Evolutionary conservation across 2,888 invertebrate genomes (phyloP), one percentile per base, ranked within the genome.

Genomic region (Cabera pusaria): DNA sequence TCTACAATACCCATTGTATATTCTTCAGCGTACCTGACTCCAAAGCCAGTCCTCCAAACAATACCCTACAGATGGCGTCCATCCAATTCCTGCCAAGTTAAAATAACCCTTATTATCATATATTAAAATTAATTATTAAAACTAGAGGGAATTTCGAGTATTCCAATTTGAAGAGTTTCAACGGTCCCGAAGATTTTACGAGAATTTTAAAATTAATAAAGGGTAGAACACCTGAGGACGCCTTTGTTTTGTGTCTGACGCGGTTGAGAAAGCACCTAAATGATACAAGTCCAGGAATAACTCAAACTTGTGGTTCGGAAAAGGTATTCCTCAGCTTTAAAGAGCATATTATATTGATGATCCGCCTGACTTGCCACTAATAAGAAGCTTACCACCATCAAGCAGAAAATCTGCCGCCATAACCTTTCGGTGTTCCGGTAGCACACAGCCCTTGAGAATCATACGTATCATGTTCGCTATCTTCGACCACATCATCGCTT

Each of bases 111-210:
- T 65, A 81, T 82, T 81, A 70, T 37, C 75, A 81, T 81, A 78
- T 54, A 75, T 82, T 82, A 70, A 73, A 74, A 79, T 79, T 74
- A 76, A 81, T 77, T 73, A 64, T 67, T 65, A 52, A 54, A 72
- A 70, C 64, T 61, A 60, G 43, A 60, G 58, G 51, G 47, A 23
- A 44, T 34, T 45, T 12, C 32, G 12, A 39, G 38, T 22, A 58
- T 65, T 69, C 57, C 49, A 58, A 60, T 62, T 56, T 33, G 62
- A 50, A 58, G 54, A 59, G 57, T 58, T 57, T 16, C 32, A 32
- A 49, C 52, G 55, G 43, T 57, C 20, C 53, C 41, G 34, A 56
- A 46, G 34, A 46, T 28, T 46, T 38, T 18, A 43, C 33, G 28
- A 37, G 35, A 36, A 47, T 47, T 50, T 47, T 42, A 50, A 35